phyloP scores from a whole-genome alignment of 2,888 invertebrate species.

The Portevinia maculata region DNA sequence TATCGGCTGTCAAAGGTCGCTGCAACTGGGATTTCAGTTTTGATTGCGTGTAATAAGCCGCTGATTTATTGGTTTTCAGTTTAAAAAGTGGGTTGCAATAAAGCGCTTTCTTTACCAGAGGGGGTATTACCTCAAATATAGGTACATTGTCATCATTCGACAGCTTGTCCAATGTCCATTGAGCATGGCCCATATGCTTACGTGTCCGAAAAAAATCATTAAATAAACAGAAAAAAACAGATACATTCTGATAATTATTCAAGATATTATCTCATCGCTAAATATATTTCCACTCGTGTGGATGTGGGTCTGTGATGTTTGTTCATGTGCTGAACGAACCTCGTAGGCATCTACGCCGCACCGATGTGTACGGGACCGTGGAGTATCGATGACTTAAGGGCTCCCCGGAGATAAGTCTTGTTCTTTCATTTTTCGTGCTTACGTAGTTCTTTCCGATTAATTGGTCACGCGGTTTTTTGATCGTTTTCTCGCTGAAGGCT shows the following conservation, averaged over 20 bases:
- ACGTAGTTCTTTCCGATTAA: slow-evolving; percentile 35
- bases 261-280: slow-evolving; percentile 61
- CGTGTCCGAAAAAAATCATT: background rate
- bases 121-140: too few relatives aligned
- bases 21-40: slow-evolving; percentile 63
- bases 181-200: background rate
- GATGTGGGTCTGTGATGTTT: slow-evolving; percentile 20
- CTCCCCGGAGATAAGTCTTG: slow-evolving; percentile 43
- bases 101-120: background rate
- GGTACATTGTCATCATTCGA: background rate
- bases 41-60: slow-evolving; percentile 51
- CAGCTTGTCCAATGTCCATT: background rate
- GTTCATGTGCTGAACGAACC: slow-evolving; percentile 39
- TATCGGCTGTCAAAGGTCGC: slow-evolving; percentile 68
- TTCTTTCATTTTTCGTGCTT: slow-evolving; percentile 22
- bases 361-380: slow-evolving; percentile 17
- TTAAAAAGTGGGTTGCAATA: slow-evolving; percentile 13
- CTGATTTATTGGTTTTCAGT: slow-evolving; percentile 57
- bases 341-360: slow-evolving; percentile 18
- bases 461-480: slow-evolving; percentile 22
- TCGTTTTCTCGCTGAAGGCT: background rate
- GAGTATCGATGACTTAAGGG: slow-evolving; percentile 60
- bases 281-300: slow-evolving; percentile 29
- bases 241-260: slow-evolving; percentile 62
- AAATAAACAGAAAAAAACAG: slow-evolving; percentile 18